Conservation (phyloP, 2,113 vertebrate genomes). For the Vicugna pacos region DNA sequence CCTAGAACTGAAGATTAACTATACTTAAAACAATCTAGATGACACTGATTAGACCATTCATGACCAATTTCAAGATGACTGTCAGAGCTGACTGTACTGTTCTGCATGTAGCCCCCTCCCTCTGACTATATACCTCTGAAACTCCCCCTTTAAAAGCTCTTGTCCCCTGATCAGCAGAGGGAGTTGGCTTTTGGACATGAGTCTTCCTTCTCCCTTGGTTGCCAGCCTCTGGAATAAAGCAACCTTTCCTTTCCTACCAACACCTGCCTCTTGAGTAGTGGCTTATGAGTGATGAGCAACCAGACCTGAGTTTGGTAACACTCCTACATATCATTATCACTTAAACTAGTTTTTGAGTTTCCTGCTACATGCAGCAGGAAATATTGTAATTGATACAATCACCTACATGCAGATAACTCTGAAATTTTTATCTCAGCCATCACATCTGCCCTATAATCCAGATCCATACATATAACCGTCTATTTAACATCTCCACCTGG, state of each 20-base stretch:
- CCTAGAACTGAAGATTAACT: background rate
- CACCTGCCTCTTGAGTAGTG: background rate
- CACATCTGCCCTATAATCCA: background rate
- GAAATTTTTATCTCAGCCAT: background rate
- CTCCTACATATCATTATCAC: background rate
- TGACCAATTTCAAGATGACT: background rate
- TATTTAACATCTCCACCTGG: background rate
- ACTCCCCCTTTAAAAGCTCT: background rate
- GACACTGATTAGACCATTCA: background rate
- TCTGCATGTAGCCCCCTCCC: background rate
- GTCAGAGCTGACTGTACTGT: background rate
- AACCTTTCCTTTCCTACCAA: background rate
- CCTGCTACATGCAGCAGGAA: background rate
- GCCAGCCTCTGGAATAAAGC: background rate
- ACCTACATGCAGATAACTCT: background rate
- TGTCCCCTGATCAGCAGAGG: background rate
- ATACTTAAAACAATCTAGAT: background rate
- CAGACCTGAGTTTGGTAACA: background rate
- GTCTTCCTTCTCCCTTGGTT: background rate
- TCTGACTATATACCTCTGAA: background rate
- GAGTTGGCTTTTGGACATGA: background rate
- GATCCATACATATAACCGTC: background rate
- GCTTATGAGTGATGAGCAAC: background rate
- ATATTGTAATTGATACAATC: background rate
- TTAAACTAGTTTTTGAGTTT: slow-evolving; percentile 40